These are phyloP conservation scores for Eriosoma lanigerum DNA, from an alignment of 1,140 invertebrate genomes.

Conservation along the genomic window DNA sequence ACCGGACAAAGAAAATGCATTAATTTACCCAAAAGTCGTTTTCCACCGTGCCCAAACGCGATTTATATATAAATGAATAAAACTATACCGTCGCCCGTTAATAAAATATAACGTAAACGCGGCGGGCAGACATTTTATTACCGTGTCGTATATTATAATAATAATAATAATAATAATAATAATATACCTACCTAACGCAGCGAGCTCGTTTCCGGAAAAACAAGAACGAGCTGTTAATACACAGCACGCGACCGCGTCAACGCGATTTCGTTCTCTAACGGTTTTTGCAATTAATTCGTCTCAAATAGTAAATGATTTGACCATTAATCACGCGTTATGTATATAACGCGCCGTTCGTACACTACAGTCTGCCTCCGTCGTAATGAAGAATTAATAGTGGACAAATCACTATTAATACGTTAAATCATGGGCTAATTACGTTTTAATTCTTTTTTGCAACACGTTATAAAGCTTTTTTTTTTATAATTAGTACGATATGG, in stretches of 20 bases:
- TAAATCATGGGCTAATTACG: too few relatives aligned
- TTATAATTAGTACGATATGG: too few relatives aligned
- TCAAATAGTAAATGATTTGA: neutral
- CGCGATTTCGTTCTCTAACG: neutral
- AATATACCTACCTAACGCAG: too few relatives aligned
- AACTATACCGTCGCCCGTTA: constrained; percentile 38
- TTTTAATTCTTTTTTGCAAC: too few relatives aligned
- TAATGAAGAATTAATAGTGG: neutral
- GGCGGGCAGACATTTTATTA: neutral
- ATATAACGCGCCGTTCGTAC: too few relatives aligned
- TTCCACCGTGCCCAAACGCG: neutral
- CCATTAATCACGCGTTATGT: constrained; percentile 14
- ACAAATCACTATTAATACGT: neutral
- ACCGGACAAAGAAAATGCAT: constrained; percentile 52
- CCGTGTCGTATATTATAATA: neutral
- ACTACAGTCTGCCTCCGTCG: too few relatives aligned
- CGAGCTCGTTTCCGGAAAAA: too few relatives aligned
- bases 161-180: neutral
- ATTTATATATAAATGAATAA: constrained; percentile 7
- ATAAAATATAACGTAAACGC: constrained; percentile 23
- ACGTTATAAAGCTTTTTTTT: too few relatives aligned
- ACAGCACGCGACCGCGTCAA: too few relatives aligned
- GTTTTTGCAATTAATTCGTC: constrained; percentile 18
- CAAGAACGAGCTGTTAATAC: too few relatives aligned
- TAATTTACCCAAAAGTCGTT: constrained; percentile 41